phyloP scores from a whole-genome alignment of 2,113 vertebrate genomes.

The Ursus arctos region DNA sequence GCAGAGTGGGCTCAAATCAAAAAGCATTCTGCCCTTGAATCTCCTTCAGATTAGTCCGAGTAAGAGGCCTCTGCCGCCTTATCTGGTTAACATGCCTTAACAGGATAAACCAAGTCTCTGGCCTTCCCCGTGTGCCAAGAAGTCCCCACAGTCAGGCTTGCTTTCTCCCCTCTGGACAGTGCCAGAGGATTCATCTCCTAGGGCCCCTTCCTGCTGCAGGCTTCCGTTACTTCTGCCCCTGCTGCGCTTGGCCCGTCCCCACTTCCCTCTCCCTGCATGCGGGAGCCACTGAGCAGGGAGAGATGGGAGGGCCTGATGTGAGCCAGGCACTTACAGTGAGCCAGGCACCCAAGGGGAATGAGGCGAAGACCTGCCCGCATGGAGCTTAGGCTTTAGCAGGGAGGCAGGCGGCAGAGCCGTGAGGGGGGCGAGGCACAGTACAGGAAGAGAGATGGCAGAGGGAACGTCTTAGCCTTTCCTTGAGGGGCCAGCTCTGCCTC shows the following conservation, averaged over 20 bases:
- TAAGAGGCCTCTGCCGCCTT: background rate
- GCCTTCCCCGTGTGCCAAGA: background rate
- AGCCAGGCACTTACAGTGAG: background rate
- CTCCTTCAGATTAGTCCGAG: background rate
- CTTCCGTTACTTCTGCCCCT: background rate
- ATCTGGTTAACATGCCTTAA: background rate
- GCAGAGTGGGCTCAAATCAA: background rate
- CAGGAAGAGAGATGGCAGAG: background rate
- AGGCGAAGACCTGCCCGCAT: background rate
- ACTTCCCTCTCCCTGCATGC: background rate
- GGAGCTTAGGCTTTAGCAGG: background rate
- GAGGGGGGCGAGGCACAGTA: background rate
- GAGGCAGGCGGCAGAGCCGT: background rate
- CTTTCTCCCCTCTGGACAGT: background rate
- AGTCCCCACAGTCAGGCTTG: background rate
- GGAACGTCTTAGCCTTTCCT: background rate
- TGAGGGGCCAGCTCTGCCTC: background rate
- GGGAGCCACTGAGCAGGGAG: background rate
- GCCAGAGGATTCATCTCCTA: background rate
- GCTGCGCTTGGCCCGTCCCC: background rate
- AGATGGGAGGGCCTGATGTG: background rate
- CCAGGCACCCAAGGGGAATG: background rate
- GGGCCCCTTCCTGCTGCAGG: background rate
- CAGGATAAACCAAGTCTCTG: background rate
- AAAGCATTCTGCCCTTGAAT: background rate